Evolutionary conservation across 1,140 invertebrate genomes (phyloP), one percentile per base, ranked within the genome.

Genomic region (Ostrea edulis): DNA sequence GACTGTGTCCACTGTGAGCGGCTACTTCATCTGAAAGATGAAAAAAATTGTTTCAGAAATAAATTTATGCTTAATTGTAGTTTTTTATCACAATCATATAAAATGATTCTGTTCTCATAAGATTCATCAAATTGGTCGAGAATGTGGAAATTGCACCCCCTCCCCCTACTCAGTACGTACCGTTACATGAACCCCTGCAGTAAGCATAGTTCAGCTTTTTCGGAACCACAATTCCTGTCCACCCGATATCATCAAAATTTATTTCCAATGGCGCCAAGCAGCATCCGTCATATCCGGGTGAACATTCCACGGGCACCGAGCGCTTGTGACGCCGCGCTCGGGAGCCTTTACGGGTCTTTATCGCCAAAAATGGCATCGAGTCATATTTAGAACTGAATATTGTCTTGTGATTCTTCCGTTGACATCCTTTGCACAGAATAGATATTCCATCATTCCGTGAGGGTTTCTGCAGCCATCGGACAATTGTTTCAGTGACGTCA

Each of bases 221-320:
- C 8, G 98, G 98, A 68, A 97, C 97, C 90, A 98, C 98, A 92
- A 99, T 98, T 97, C 98, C 98, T 95, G 98, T 97, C 98, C 98
- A 98, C 86, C 98, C 98, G 11, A 98, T 96, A 84, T 97, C 97
- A 89, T 97, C 96, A 95, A 99, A 99, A 94, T 97, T 97, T 77
- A 99, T 97, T 95, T 98, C 98, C 95, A 98, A 97, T 55, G 97
- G 96, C 93, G 98, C 97, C 92, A 98, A 98, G 94, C 98, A 99
- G 93, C 89, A 92, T 58, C 90, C 89, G 20, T 52, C 84, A 11
- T 86, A 86, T 0, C 85, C 87, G 2, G 88, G 88, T 22, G 85
- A 87, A 84, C 91, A 92, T 14, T 55, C 3, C 14, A 62, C 58
- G 5, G 86, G 77, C 53, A 22, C 58, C 25, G 54, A 65, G 12